Base-by-base conservation (phyloP, 2,113 vertebrate genomes). In the Synchiropus splendidus region DNA sequence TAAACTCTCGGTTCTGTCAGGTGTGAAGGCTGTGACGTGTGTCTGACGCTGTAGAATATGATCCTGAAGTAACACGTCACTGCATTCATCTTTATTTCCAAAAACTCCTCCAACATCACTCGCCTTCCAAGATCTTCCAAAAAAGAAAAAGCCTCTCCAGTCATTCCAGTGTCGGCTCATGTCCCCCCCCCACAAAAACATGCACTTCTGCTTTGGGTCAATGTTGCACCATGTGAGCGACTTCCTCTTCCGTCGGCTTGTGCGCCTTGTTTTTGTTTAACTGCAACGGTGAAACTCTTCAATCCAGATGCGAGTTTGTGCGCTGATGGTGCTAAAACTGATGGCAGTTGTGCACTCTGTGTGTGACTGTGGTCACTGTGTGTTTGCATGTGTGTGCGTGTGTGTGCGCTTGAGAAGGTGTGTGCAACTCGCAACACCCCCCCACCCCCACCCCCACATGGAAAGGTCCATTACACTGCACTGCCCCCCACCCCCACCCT, bases 241-340 rank as follows among this genome's bases (percentile, higher is more conserved):
- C 21, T 27, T 27, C 21, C 21, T 27, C 4, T 27, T 27, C 21
- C 21, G 21, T 27, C 21, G n/a, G n/a, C n/a, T n/a, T 27, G 21
- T 27, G 21, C 21, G 21, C 8, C 21, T 27, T 27, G 21, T 5
- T n/a, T n/a, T n/a, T n/a, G n/a, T 27, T 8, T 8, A 27, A 27
- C 21, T 27, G 21, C 21, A 8, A 58, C 48, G 64, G 54, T 68
- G 63, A 72, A 71, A 60, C n/a, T n/a, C n/a, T n/a, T n/a, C n/a
- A 74, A 67, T 60, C 58, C 75, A 70, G 55, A 75, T 55, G 70
- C 67, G 68, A 61, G 79, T 66, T 57, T 71, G 44, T 68, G 77
- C 76, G 82, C 70, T 80, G 72, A 76, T 74, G 83, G 84, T 86
- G 81, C 84, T 85, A 83, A 81, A 75, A 64, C 67, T 75, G 74